Evolutionary conservation across 1,140 invertebrate genomes (phyloP), one percentile per base, ranked within the genome.

Genomic region (Frieseomelitta varia): DNA sequence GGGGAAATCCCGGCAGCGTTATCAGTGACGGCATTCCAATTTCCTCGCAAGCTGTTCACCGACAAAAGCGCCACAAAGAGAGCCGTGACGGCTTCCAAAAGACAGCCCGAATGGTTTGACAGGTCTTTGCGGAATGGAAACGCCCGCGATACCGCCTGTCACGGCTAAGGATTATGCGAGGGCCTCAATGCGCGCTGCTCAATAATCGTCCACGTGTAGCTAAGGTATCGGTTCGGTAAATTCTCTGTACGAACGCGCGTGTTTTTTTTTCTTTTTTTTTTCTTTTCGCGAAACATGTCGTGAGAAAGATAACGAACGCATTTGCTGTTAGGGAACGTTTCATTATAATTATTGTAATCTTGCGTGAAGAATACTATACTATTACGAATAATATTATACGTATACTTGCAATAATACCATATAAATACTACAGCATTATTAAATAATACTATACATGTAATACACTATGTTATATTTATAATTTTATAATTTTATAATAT

Each of bases 1-100:
- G 30, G 30, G 30, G 30, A 68, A 68, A 68, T 68, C 67, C 67
- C 39, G 67, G 17, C 11, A 21, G 30, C 67, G 67, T 68, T 68
- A 68, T 68, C 67, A 68, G 67, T 68, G 67, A 68, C 67, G 67
- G 34, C 67, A 68, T 68, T 68, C 67, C 67, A 39, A 68, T 68
- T 34, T 11, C 30, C 67, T 68, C 34, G 67, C 30, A 68, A 34
- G 67, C 67, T 68, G 67, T 39, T 3, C 14, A 1, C 11, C 21
- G 30, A 68, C 67, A 68, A 68, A 68, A 68, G 67, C 17, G 67
- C 19, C 67, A 39, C 67, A 68, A 68, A 39, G 67, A 68, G 67
- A 19, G 67, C 67, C 30, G 34, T 27, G 67, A 34, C 67, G 30
- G 67, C 11, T 68, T 68, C 67, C 67, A 39, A 68, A 68, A 68